A percentile compares a stretch with the other conserved stretches of the same genome.
Conservation (phyloP, 1,140 invertebrate species). For the Micrasema longulum region DNA sequence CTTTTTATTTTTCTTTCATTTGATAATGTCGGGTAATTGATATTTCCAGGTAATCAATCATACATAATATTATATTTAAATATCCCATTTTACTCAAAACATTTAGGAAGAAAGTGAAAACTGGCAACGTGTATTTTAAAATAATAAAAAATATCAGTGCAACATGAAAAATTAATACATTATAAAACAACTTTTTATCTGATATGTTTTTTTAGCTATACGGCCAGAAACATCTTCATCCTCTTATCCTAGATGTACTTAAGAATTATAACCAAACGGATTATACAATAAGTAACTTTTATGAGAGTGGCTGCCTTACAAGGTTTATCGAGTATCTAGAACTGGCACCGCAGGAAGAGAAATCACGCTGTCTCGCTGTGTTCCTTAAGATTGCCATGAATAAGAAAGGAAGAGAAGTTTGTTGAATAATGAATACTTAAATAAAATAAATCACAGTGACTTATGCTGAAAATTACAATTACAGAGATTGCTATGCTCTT, state of each 20-base stretch:
- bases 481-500: too few relatives aligned
- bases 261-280: conserved; percentile 34
- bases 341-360: conserved; percentile 4
- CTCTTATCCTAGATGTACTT: conserved; percentile 15
- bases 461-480: too few relatives aligned
- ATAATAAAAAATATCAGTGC: too few relatives aligned
- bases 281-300: conserved; percentile 28
- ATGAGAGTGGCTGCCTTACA: conserved; percentile 36
- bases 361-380: conserved; percentile 22
- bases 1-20: too few relatives aligned
- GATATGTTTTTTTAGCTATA: neutral
- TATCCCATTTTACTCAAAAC: too few relatives aligned
- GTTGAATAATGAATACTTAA: neutral
- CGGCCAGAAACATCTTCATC: conserved; percentile 32
- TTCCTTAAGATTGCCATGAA: conserved; percentile 37
- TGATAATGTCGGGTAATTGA: too few relatives aligned
- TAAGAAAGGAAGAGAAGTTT: conserved; percentile 36
- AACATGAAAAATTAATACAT: too few relatives aligned
- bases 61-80: too few relatives aligned
- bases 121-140: too few relatives aligned
- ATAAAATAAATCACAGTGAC: too few relatives aligned
- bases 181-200: neutral
- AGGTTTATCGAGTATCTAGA: conserved; percentile 32
- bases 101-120: too few relatives aligned
- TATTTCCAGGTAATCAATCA: too few relatives aligned